Evolutionary conservation across 2,888 invertebrate genomes (phyloP).

Genomic region (Meandrusa payeni): DNA sequence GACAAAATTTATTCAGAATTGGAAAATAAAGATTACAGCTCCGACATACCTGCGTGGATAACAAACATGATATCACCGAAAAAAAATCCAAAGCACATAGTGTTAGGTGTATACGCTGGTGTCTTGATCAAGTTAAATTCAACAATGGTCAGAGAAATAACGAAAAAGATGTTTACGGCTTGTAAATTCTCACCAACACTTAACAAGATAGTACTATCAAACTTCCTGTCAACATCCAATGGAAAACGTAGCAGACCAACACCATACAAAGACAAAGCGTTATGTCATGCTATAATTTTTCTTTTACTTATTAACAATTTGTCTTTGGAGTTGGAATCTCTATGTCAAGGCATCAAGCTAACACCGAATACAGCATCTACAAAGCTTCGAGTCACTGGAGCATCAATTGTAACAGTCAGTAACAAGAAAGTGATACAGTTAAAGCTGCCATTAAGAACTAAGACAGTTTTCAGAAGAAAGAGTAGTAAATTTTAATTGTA

Average conservation of each 20-base stretch:
- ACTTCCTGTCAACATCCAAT: slow-evolving; percentile 45
- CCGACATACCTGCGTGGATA: slow-evolving; percentile 42
- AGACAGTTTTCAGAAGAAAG: slow-evolving; percentile 43
- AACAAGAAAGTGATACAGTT: slow-evolving; percentile 52
- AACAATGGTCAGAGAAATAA: slow-evolving; percentile 42
- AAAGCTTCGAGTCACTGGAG: slow-evolving; percentile 57
- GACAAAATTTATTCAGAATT: slow-evolving; percentile 55
- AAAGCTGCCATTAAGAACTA: slow-evolving; percentile 49
- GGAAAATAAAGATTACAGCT: slow-evolving; percentile 41
- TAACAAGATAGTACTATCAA: slow-evolving; percentile 48
- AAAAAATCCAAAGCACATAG: slow-evolving; percentile 32
- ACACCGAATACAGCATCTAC: slow-evolving; percentile 41
- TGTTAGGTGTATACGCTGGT: slow-evolving; percentile 55
- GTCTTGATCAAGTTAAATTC: slow-evolving; percentile 43
- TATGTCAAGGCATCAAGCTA: slow-evolving; percentile 50
- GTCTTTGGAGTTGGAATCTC: slow-evolving; percentile 50
- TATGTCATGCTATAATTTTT: slow-evolving; percentile 62
- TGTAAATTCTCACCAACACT: slow-evolving; percentile 51
- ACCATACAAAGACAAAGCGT: slow-evolving; percentile 56
- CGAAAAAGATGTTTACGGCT: slow-evolving; percentile 45
- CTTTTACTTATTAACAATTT: slow-evolving; percentile 56
- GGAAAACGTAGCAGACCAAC: slow-evolving; percentile 46
- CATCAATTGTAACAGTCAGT: slow-evolving; percentile 39
- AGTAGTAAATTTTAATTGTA: slow-evolving; percentile 49
- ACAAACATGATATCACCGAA: slow-evolving; percentile 36